Evolutionary conservation across 2,113 vertebrate species (phyloP), one percentile per base, ranked within the genome.

Genomic region (Paramormyrops kingsleyae): DNA sequence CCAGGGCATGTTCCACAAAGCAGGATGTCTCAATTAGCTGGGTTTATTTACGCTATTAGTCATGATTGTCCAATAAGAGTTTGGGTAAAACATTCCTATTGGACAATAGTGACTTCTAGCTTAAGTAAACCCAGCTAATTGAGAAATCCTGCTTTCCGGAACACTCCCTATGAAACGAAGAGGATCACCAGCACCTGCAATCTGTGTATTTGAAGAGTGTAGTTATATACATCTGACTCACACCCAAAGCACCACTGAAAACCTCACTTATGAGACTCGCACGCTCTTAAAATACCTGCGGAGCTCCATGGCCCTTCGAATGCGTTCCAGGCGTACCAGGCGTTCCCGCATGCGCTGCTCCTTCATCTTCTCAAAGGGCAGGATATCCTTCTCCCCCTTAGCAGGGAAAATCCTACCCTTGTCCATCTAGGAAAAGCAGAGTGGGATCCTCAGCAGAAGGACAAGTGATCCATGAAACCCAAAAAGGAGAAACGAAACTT

Each of bases 331-430:
- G 6, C 97, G 96, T 92, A 97, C 96, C 92, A 98, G 95, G 84
- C 98, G 97, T 92, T 99, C 98, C 89, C 96, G 96, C 95, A 97
- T 95, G 74, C 97, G 96, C 91, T 99, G 98, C 91, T 99, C 97
- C 95, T 99, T 99, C 95, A 99, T 98, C 94, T 99, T 98, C 93
- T 99, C 97, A 95, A 99, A 99, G 87, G 99, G 97, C 88, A 99
- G 93, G 93, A 99, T 98, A 92, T 97, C 97, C 35, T 96, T 96
- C 88, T 96, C 96, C 83, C 95, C 97, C 92, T 97, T 98, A 91
- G 96, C 96, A 89, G 91, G 90, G 91, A 97, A 96, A 92, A 95
- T 93, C 88, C 96, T 96, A 88, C 94, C 97, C 94, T 96, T 97
- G 91, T 94, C 94, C 10, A 96, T 91, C 95, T 96, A 44, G 7